phyloP scores from a whole-genome alignment of 2,797 vertebrate species.

The Falco peregrinus region DNA sequence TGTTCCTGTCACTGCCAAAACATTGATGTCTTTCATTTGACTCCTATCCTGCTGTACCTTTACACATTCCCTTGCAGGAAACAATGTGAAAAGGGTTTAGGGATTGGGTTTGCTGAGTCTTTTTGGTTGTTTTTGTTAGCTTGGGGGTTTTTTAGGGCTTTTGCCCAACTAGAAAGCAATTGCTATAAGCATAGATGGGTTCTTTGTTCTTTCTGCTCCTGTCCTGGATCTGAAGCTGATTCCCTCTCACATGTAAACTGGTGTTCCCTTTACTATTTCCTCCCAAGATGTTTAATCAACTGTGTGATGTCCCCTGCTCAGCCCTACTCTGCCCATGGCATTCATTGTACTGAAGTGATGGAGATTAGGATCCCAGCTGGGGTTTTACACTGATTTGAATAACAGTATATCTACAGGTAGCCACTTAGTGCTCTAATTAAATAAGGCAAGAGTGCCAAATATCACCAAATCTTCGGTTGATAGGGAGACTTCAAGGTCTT shows the following conservation, averaged over 20 bases:
- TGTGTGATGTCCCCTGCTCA: background rate
- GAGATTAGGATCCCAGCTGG: background rate
- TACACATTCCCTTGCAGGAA: background rate
- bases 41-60: background rate
- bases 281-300: background rate
- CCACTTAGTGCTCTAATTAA: background rate
- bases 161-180: background rate
- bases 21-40: background rate
- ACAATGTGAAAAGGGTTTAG: fast-evolving
- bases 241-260: fast-evolving
- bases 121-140: background rate
- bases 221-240: background rate
- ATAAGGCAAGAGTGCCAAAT: background rate
- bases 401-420: background rate
- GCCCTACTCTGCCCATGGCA: background rate
- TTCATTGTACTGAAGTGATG: fast-evolving
- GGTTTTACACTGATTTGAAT: fast-evolving
- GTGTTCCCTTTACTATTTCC: fast-evolving
- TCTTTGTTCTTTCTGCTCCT: background rate
- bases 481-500: background rate
- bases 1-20: background rate
- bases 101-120: background rate
- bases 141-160: background rate
- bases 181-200: fast-evolving
- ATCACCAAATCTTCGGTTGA: background rate